Evolutionary conservation across 2,797 vertebrate species (phyloP), one percentile per base, ranked within the genome.

Genomic region (Trachops cirrhosus): DNA sequence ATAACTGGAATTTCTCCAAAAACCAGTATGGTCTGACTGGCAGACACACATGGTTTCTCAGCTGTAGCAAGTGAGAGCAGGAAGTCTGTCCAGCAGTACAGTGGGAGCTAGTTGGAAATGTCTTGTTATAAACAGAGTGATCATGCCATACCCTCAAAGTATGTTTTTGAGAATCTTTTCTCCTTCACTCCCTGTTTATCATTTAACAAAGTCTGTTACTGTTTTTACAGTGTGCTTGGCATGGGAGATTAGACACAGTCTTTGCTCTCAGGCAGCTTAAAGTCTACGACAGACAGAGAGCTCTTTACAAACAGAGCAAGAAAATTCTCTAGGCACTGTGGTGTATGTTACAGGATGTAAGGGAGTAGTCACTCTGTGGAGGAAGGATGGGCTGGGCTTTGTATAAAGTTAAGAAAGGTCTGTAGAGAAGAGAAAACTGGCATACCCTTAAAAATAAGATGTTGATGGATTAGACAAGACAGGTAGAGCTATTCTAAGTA

Each of bases 1-100:
- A 52, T 74, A 96, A 93, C 95, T 97, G 97, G 94, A 97, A 96
- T 97, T 96, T 96, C 96, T 97, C 94, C 95, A 95, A 94, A 97
- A 96, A 94, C 92, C 93, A 75, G 89, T 92, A 78, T 74, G 77
- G 87, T 95, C 90, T 90, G 87, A 85, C 67, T 96, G 80, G 95
- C 78, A 94, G 96, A 94, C 88, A 96, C 95, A 97, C 97, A 97
- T 97, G 97, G 62, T 67, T 94, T 97, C 95, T 95, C 97, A 97
- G 57, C 80, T 88, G 92, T 93, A 86, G 73, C 93, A 79, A 96
- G 85, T 88, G 37, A 97, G 95, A 92, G 95, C 95, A 96, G 68
- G 70, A 80, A 87, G 85, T 85, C 57, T 96, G 67, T 82, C 46
- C 44, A 89, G 70, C 48, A 50, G 77, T 32, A 5, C 29, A 34